Base-by-base conservation (phyloP, 2,888 invertebrate genomes). In the Cremastinae sp. region DNA sequence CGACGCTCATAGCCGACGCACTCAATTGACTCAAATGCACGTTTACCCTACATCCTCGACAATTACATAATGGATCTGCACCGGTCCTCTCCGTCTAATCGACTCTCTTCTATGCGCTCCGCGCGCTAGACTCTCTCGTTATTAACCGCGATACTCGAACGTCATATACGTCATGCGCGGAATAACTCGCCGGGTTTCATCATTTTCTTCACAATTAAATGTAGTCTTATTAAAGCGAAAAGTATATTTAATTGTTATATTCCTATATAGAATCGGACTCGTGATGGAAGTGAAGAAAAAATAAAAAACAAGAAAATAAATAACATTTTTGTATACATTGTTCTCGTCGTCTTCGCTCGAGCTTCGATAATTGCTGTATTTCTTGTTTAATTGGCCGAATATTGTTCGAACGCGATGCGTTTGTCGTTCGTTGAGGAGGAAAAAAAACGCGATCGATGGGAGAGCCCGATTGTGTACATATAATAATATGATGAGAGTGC, bases 1-100 rank as follows among this genome's bases (percentile, higher is more conserved):
- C 80, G 79, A 80, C 74, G 76, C 80, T 79, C 28, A 28, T 28
- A 28, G 83, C 80, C 61, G 69, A 66, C 70, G 59, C 73, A 61
- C 45, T 79, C 88, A 88, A 89, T 89, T 88, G 87, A 85, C 85
- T 88, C 86, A 85, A 89, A 89, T 88, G 85, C 86, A 87, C 86
- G 85, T 85, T 88, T 87, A 89, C 85, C 87, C 87, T 87, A 88
- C 84, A 86, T 88, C 85, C 84, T 82, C 83, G 82, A 80, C 85
- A 86, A 88, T 88, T 85, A 84, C 84, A 85, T 88, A 88, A 88
- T 88, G 82, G 84, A 79, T 72, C 75, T 80, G 78, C 77, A 78
- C 77, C 80, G 77, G 69, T 65, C 75, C 43, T 76, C 58, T 56
- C 28, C 78, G 54, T 70, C 74, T 61, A 62, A 74, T 53, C 43